Evolutionary conservation across 2,797 vertebrate genomes (phyloP).

Genomic region (Arremon aurantiirostris): DNA sequence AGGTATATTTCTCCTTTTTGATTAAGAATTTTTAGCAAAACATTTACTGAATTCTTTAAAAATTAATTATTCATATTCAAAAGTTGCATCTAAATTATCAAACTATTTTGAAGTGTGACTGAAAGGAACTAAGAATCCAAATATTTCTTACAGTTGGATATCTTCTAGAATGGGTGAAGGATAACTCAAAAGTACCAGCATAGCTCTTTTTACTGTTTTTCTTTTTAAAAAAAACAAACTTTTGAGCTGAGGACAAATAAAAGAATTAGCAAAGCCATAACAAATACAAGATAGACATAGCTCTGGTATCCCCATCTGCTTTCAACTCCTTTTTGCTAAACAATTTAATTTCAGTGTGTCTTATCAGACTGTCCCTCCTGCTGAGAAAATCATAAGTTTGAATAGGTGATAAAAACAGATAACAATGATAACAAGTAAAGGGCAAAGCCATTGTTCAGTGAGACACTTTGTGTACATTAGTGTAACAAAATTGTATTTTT

Average conservation of each 20-base stretch:
- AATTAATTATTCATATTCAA: not conserved
- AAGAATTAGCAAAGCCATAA: not conserved
- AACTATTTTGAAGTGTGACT: not conserved
- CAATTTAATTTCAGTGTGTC: not conserved
- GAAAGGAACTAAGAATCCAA: not conserved
- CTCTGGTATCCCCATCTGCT: not conserved
- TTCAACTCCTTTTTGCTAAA: not conserved
- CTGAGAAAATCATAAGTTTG: not conserved
- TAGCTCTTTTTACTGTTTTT: not conserved
- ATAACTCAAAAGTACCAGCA: not conserved
- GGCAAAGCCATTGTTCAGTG: not conserved
- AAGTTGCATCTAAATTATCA: not conserved
- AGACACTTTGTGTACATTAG: not conserved
- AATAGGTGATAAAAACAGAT: not conserved
- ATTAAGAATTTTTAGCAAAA: not conserved
- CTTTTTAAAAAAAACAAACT: not conserved
- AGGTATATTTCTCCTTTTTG: not conserved
- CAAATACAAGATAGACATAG: not conserved
- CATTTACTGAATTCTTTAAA: not conserved
- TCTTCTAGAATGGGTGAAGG: not conserved
- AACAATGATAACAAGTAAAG: not conserved
- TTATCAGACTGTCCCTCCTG: not conserved
- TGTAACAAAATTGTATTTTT: not conserved
- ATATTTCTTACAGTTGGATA: not conserved
- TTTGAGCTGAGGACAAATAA: not conserved